A percentile compares a stretch with the other conserved stretches of the same genome.
Evolutionary conservation across 2,797 vertebrate species (phyloP).

Genomic region (Myiotriccus ornatus): DNA sequence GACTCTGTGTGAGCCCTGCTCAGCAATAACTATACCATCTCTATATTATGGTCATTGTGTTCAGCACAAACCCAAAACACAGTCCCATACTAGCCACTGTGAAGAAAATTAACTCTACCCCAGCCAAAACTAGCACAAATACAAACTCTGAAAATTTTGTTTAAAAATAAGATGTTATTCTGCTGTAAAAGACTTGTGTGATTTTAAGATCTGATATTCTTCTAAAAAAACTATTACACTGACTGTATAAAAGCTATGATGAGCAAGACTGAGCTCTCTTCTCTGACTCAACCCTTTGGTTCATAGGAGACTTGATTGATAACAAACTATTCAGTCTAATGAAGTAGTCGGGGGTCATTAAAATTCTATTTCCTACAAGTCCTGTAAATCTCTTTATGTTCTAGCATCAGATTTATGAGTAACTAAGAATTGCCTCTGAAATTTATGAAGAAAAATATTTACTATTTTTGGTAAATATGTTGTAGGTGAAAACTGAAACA

Average conservation of each 20-base stretch:
- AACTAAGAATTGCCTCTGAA: neutral
- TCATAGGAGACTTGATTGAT: neutral
- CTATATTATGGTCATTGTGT: rapidly evolving
- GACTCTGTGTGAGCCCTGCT: neutral
- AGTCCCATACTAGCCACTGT: neutral
- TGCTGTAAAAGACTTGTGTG: neutral
- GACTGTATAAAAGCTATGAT: rapidly evolving
- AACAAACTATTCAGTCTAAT: neutral
- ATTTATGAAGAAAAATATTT: neutral
- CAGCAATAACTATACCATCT: neutral
- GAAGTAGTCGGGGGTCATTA: neutral
- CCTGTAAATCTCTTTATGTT: neutral
- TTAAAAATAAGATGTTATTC: neutral
- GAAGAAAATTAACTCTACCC: neutral
- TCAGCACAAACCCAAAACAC: neutral
- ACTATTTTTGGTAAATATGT: neutral
- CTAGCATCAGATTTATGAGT: neutral
- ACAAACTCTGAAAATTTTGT: neutral
- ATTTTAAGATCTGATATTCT: neutral
- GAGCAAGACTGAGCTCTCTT: neutral
- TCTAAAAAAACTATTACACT: neutral
- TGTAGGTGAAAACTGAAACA: neutral
- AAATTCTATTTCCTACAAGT: neutral
- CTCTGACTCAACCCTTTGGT: neutral
- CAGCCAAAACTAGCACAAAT: neutral